These are phyloP conservation scores for Apamea epomidion DNA, from an alignment of 2,888 invertebrate genomes.

Conservation along the genomic window DNA sequence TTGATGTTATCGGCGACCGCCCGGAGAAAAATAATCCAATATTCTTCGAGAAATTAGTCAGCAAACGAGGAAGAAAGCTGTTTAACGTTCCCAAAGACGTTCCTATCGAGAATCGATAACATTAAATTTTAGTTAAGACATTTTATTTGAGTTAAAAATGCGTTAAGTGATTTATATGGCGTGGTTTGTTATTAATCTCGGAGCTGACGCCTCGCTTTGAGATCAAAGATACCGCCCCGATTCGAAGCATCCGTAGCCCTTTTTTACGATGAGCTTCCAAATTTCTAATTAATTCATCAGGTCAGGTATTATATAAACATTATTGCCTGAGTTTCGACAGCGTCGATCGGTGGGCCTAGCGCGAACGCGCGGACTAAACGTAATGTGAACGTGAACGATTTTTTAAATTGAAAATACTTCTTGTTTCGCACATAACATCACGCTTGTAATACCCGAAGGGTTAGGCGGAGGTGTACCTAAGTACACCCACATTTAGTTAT, in stretches of 20 bases:
- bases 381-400: background rate
- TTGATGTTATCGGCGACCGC: conserved; percentile 58
- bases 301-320: conserved; percentile 74
- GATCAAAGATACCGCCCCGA: conserved; percentile 70
- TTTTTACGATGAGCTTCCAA: conserved; percentile 73
- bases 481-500: background rate
- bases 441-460: background rate
- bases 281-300: conserved; percentile 78
- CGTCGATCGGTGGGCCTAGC: background rate
- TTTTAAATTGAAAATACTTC: background rate
- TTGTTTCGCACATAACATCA: background rate
- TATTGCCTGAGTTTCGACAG: conserved; percentile 63
- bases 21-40: conserved; percentile 57
- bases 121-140: conserved; percentile 71
- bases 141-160: conserved; percentile 74
- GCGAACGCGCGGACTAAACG: background rate
- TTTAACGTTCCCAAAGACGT: conserved; percentile 40
- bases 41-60: conserved; percentile 54
- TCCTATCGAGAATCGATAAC: conserved; percentile 56
- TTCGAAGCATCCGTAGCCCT: conserved; percentile 60
- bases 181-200: conserved; percentile 62
- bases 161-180: conserved; percentile 73
- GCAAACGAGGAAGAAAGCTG: conserved; percentile 49
- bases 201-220: conserved; percentile 61
- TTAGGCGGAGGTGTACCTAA: background rate